Conservation (phyloP, 2,888 invertebrate species). For the Portevinia maculata region DNA sequence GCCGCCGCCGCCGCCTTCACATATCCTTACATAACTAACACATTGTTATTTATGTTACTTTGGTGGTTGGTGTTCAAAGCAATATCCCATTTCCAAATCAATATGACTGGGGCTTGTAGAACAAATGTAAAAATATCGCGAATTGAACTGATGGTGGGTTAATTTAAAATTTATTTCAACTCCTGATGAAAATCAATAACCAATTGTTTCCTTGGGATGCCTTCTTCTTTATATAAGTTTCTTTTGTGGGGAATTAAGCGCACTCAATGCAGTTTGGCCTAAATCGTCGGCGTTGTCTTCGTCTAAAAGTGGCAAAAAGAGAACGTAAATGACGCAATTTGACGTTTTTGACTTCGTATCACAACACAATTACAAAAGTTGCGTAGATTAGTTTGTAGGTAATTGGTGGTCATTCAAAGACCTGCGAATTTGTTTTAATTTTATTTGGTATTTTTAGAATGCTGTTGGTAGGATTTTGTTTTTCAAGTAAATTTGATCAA, state of each 20-base stretch:
- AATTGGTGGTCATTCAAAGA: slow-evolving; percentile 10
- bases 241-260: not conserved
- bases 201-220: not conserved
- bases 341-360: slow-evolving; percentile 50
- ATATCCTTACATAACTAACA: slow-evolving; percentile 63
- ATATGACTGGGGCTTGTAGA: slow-evolving; percentile 3
- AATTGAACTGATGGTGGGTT: too few species aligned
- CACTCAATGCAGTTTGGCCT: not conserved
- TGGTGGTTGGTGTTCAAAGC: not conserved
- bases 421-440: not conserved
- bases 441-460: slow-evolving; percentile 27
- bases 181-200: slow-evolving; percentile 13
- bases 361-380: slow-evolving; percentile 54
- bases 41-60: slow-evolving; percentile 13
- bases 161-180: too few species aligned
- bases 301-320: slow-evolving; percentile 20
- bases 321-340: slow-evolving; percentile 58
- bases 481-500: too few species aligned
- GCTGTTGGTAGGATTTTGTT: too few species aligned
- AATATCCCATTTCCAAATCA: slow-evolving; percentile 2
- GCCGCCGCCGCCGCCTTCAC: not conserved
- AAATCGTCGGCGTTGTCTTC: not conserved
- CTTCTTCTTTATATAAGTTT: slow-evolving; percentile 15
- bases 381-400: slow-evolving; percentile 24
- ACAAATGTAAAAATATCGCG: too few species aligned